Evolutionary conservation across 2,113 vertebrate species (phyloP).

Genomic region (Cervus canadensis): DNA sequence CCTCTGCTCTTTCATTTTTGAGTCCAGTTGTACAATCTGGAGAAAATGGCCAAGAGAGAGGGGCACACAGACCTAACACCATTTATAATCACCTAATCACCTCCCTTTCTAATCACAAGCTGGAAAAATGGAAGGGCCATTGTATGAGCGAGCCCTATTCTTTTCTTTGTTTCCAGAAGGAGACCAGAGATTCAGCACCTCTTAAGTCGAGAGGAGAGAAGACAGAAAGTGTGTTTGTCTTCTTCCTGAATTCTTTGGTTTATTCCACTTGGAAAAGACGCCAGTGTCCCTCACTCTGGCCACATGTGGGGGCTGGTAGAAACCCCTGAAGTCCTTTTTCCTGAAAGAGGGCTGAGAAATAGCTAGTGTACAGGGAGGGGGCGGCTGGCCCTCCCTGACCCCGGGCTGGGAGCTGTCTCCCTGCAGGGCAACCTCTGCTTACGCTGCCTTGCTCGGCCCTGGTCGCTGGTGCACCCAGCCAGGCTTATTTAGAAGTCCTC

Average conservation of each 20-base stretch:
- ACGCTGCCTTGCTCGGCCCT: background rate
- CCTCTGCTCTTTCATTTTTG: background rate
- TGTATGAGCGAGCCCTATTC: background rate
- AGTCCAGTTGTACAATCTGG: background rate
- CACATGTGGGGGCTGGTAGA: background rate
- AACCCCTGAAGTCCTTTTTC: constrained; percentile 6
- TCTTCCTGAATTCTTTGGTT: constrained; percentile 29
- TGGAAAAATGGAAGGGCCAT: background rate
- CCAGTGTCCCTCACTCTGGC: background rate
- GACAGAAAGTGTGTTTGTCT: background rate
- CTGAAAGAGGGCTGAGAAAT: background rate
- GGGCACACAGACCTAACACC: background rate
- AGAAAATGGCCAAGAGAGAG: background rate
- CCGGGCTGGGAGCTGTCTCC: background rate
- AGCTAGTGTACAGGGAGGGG: background rate
- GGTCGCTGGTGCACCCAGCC: background rate
- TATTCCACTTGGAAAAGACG: background rate
- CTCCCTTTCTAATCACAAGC: background rate
- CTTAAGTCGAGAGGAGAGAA: background rate
- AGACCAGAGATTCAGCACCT: background rate
- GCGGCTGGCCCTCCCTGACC: rapidly evolving
- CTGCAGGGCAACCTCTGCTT: background rate
- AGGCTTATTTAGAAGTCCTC: background rate
- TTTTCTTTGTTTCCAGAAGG: constrained; percentile 16
- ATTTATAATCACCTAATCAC: background rate